phyloP scores from a whole-genome alignment of 2,888 invertebrate species.

The Lasioglossum pauxillum region DNA sequence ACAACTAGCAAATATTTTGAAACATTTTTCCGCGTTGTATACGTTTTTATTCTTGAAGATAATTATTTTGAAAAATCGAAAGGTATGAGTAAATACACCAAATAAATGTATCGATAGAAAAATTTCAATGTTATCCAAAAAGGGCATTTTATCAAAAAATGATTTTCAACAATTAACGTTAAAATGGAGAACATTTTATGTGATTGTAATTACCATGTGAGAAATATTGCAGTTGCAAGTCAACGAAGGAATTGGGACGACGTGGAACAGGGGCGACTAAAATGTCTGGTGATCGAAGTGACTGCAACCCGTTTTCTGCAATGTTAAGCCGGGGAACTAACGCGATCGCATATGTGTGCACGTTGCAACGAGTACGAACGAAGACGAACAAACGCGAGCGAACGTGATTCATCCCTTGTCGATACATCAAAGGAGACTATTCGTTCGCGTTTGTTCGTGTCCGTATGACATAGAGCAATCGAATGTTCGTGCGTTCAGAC shows the following conservation, averaged over 20 bases:
- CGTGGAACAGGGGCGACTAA: neutral
- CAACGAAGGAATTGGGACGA: neutral
- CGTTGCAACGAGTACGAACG: constrained; percentile 1
- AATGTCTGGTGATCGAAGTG: neutral
- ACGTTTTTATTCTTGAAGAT: neutral
- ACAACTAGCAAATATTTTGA: neutral
- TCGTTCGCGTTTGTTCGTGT: constrained; percentile 1
- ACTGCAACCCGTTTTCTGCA: neutral
- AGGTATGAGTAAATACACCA: neutral
- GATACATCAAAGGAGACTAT: constrained; percentile 5
- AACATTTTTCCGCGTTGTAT: neutral
- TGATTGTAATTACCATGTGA: neutral
- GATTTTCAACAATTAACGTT: neutral
- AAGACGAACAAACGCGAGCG: neutral
- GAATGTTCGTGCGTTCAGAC: neutral
- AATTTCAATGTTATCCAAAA: neutral
- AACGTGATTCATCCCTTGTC: constrained; percentile 7
- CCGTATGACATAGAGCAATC: neutral
- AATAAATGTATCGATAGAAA: neutral
- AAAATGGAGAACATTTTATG: neutral
- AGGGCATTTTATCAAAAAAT: neutral
- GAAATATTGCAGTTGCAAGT: neutral
- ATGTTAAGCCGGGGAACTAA: neutral
- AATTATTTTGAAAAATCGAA: neutral
- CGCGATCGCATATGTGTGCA: neutral